Evolutionary conservation across 2,797 vertebrate genomes (phyloP), one percentile per base, ranked within the genome.

Genomic region (Chloroceryle inda): DNA sequence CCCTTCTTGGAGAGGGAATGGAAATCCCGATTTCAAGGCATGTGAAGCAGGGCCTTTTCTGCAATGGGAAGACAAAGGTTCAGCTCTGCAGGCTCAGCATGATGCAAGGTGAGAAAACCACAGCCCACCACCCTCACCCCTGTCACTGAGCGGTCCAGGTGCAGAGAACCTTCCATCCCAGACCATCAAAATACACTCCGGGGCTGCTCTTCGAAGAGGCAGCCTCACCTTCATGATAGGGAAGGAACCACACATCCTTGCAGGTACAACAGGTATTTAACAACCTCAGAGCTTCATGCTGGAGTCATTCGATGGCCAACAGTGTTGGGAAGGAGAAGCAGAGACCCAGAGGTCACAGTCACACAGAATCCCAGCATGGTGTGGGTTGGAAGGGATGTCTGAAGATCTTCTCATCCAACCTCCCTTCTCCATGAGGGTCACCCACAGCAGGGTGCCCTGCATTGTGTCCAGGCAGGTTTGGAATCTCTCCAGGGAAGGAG

Each of bases 81-180:
- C 40, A 45, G 61, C 37, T 67, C 79, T 67, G 24, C 23, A 53
- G 71, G 29, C 6, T 74, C 61, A 37, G 45, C 0, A 0, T 16
- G 53, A 66, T 4, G 15, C 0, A 1, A 74, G 31, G 21, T 3
- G 38, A 69, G 19, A 20, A 0, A 4, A 38, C 10, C 53, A 35
- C 18, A 58, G 26, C 78, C 62, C 50, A 24, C 20, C 27, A 59
- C 8, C 64, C 40, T 52, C 91, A 10, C 3, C 27, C n/a, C 24
- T 61, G 59, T 49, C 76, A 49, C 40, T 5, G 0, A 0, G 0
- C 5, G 18, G 4, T 22, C 56, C 6, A 5, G 69, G n/a, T 44
- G 18, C 18, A 42, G 58, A 22, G 14, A 56, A 94, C 63, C 5
- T 17, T 68, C 62, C 31, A 2, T 29, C 72, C 35, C 47, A 67